These are phyloP conservation scores for Scomber scombrus DNA, from an alignment of 2,113 vertebrate species.

Conservation along the genomic window DNA sequence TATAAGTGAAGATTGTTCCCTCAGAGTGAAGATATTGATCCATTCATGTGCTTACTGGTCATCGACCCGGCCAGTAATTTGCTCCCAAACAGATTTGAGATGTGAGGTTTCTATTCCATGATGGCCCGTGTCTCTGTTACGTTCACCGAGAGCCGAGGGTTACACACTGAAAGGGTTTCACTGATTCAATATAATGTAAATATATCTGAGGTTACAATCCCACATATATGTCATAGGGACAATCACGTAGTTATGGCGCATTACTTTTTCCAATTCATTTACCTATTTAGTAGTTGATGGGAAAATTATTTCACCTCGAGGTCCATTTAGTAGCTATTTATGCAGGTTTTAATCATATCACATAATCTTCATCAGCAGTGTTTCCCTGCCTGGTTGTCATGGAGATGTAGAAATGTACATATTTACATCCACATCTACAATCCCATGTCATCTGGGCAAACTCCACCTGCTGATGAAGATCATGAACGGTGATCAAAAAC, in stretches of 20 bases:
- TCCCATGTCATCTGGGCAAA: neutral
- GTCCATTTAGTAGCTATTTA: neutral
- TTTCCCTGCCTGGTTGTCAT: neutral
- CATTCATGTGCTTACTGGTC: conserved; percentile 77
- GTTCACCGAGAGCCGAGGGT: neutral
- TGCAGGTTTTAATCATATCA: neutral
- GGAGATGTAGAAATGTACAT: neutral
- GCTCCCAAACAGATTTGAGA: conserved; percentile 78
- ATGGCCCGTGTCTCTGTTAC: conserved; percentile 56
- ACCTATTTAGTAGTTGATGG: neutral
- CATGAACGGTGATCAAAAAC: too few relatives aligned
- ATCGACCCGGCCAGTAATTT: conserved; percentile 80
- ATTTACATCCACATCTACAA: neutral
- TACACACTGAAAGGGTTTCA: conserved; percentile 33
- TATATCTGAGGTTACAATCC: neutral
- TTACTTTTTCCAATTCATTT: neutral
- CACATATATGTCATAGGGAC: neutral
- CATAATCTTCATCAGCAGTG: neutral
- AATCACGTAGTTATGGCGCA: neutral
- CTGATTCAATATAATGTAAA: conserved; percentile 31
- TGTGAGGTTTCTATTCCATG: conserved; percentile 69
- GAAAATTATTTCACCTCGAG: conserved; percentile 1
- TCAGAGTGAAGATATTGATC: conserved; percentile 82
- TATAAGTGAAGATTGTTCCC: conserved; percentile 84
- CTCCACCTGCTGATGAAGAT: too few relatives aligned